Base-by-base conservation (phyloP, 2,113 vertebrate genomes). In the Halcyon malimbica region DNA sequence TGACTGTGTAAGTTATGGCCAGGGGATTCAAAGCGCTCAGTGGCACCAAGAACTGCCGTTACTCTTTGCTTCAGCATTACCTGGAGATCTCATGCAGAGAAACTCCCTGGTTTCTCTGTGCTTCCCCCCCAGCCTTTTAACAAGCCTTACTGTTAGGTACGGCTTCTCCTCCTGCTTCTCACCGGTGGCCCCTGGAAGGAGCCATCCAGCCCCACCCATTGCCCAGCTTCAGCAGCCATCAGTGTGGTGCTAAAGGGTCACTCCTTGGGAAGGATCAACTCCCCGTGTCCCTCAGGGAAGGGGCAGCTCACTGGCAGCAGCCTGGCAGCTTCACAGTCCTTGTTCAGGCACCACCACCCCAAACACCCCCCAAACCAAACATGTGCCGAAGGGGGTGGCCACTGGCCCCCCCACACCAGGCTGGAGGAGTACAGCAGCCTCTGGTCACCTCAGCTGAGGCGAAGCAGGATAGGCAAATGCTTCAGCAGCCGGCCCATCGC, bases 81-180 rank as follows among this genome's bases (percentile, higher is more conserved):
- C 69, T 24, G 63, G 39, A 87, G 31, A 63, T 63, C 41, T 87
- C 62, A 63, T 57, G 37, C 53, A 74, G 51, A 42, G 29, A 51
- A 14, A 3, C 4, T 9, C n/a, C 42, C 11, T 56, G 12, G 4
- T 62, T 53, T 28, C 16, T 20, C 16, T 0, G 0, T 19, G 59
- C 14, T n/a, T 59, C 19, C 62, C 17, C 5, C 53, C 9, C 16
- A 59, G 31, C 17, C 37, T 92, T 87, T 85, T 44, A 73, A 80
- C 20, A 57, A 85, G n/a, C 10, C 8, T 11, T 81, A 83, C 16
- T 4, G 4, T 13, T 10, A 41, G 53, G 25, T 62, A 53, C 35
- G 56, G 39, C 37, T 78, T 73, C 69, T 76, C 46, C 75, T 74
- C 63, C 26, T 0, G 1, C 24, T 88, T 87, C 65, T 65, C 69